phyloP scores from a whole-genome alignment of 2,888 invertebrate genomes.

The Eilema griseolum region DNA sequence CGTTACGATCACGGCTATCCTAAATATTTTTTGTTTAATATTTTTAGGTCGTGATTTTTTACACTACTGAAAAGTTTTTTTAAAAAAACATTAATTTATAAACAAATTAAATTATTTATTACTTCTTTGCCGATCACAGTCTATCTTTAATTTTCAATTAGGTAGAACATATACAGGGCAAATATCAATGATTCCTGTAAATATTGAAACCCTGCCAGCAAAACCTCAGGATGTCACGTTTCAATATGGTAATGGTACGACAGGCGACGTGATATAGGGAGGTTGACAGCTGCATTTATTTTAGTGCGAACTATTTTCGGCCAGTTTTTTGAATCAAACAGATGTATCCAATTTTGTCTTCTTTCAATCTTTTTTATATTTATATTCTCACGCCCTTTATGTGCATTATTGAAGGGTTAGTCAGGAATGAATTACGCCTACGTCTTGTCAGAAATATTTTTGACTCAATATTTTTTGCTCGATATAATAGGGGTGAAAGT shows the following conservation, averaged over 20 bases:
- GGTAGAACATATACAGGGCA: not conserved
- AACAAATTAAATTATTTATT: too few species aligned
- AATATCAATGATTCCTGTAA: not conserved
- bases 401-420: not conserved
- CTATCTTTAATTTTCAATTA: too few species aligned
- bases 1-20: too few species aligned
- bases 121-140: too few species aligned
- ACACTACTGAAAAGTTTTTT: too few species aligned
- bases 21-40: too few species aligned
- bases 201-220: not conserved
- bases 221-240: not conserved
- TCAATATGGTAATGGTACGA: constrained; percentile 1
- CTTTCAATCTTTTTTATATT: not conserved
- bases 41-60: too few species aligned
- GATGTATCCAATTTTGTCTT: constrained; percentile 1
- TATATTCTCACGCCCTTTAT: not conserved
- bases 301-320: not conserved
- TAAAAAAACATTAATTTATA: too few species aligned
- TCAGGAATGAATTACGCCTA: not conserved
- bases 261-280: not conserved
- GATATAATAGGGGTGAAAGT: not conserved
- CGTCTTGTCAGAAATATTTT: not conserved
- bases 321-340: not conserved
- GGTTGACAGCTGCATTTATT: constrained; percentile 1
- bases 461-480: too few species aligned